Evolutionary conservation across 1,140 invertebrate genomes (phyloP).

Genomic region (Caenorhabditis latens): DNA sequence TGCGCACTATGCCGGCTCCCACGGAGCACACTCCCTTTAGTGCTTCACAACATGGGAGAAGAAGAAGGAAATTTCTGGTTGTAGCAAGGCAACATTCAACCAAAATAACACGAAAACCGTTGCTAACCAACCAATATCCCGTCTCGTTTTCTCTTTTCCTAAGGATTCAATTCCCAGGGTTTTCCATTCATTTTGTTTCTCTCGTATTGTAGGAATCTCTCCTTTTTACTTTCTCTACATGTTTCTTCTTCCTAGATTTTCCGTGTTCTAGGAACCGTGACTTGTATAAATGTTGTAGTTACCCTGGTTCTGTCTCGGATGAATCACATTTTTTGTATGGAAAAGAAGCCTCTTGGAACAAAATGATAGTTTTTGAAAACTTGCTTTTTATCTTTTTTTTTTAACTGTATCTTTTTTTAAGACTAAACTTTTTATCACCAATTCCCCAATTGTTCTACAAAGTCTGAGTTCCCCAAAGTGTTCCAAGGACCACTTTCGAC

Average conservation of each 20-base stretch:
- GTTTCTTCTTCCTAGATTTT: background rate
- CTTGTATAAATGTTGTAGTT: too few relatives aligned
- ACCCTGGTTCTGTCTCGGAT: too few relatives aligned
- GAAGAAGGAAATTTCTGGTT: background rate
- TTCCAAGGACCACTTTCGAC: too few relatives aligned
- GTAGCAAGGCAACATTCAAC: background rate
- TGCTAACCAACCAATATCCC: constrained; percentile 27
- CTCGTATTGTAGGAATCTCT: background rate
- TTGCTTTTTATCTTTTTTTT: too few relatives aligned
- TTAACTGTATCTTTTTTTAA: too few relatives aligned
- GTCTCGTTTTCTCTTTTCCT: background rate
- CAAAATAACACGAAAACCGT: background rate
- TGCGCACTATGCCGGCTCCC: background rate
- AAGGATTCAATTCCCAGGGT: background rate
- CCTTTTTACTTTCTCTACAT: background rate
- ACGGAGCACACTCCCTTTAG: background rate
- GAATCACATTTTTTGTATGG: too few relatives aligned
- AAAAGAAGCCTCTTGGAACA: too few relatives aligned
- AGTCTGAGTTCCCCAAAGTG: too few relatives aligned
- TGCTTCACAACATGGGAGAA: background rate
- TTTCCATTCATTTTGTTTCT: background rate
- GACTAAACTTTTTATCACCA: too few relatives aligned
- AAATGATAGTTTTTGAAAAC: too few relatives aligned
- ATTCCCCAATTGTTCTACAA: too few relatives aligned
- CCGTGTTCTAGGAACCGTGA: too few relatives aligned